These are phyloP conservation scores for Drosophila greeni DNA, from an alignment of 2,888 invertebrate species.

Conservation along the genomic window DNA sequence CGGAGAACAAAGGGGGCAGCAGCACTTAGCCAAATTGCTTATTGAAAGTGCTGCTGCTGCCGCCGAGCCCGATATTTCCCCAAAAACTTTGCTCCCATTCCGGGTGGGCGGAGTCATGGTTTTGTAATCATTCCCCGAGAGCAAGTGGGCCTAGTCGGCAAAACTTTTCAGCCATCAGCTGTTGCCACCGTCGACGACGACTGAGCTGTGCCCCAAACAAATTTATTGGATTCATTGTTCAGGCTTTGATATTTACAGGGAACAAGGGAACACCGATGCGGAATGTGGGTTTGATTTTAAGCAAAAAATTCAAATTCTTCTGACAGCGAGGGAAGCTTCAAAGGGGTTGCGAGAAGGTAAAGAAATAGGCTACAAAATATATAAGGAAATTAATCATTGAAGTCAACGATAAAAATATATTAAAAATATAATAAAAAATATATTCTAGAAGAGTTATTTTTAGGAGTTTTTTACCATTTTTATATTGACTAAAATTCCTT, in stretches of 20 bases:
- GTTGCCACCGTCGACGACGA: constrained; percentile 31
- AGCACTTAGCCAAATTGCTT: constrained; percentile 74
- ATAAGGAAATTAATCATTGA: too few species aligned
- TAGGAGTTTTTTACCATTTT: not conserved
- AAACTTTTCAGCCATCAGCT: constrained; percentile 49
- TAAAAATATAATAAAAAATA: not conserved
- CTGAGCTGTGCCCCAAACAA: constrained; percentile 15
- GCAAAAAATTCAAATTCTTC: constrained; percentile 9
- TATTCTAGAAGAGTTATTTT: too few species aligned
- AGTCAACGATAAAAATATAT: not conserved
- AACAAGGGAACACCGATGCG: constrained; percentile 11
- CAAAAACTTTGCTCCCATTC: constrained; percentile 49
- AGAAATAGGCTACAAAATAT: not conserved
- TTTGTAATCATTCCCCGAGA: constrained; percentile 58
- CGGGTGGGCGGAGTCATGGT: constrained; percentile 30
- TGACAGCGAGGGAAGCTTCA: not conserved
- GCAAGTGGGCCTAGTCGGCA: constrained; percentile 18
- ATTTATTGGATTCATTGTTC: constrained; percentile 46
- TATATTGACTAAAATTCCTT: not conserved
- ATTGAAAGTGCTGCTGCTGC: constrained; percentile 61
- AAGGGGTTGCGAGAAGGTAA: not conserved
- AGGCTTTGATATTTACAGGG: constrained; percentile 35
- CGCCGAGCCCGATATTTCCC: constrained; percentile 43
- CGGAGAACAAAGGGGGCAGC: constrained; percentile 7
- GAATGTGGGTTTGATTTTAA: constrained; percentile 21